A percentile compares a stretch with the other conserved stretches of the same genome.
phyloP scores from a whole-genome alignment of 2,113 vertebrate genomes.

The Zapus hudsonius region DNA sequence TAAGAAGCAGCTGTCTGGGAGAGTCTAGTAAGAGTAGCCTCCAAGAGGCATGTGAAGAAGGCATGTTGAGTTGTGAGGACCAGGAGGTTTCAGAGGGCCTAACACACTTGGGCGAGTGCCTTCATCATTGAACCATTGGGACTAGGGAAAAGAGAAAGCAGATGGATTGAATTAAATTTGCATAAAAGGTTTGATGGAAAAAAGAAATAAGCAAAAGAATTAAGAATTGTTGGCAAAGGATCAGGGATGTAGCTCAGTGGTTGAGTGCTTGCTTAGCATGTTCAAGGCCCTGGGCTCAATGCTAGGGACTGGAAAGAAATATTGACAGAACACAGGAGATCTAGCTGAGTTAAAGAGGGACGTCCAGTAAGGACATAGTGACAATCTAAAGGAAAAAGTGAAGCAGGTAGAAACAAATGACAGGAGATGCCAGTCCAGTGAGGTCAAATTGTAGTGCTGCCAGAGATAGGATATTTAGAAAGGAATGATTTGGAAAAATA shows the following conservation, averaged over 20 bases:
- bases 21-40: not conserved
- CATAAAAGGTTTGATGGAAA: not conserved
- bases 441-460: not conserved
- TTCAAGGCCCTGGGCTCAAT: no score
- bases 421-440: not conserved
- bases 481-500: no score
- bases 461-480: no score
- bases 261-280: no score
- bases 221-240: conserved; percentile 12
- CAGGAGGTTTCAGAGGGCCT: not conserved
- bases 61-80: not conserved
- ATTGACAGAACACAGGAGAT: not conserved
- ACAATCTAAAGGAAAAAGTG: not conserved
- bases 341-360: not conserved
- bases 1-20: not conserved
- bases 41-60: not conserved
- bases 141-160: not conserved
- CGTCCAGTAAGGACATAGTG: not conserved
- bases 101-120: not conserved
- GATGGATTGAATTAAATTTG: conserved; percentile 1
- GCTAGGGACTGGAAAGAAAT: no score
- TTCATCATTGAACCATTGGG: not conserved
- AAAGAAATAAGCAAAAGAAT: not conserved
- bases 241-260: no score
- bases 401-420: not conserved